Base-by-base conservation (phyloP, 1,140 invertebrate species). In the Stegodyphus mimosarum region DNA sequence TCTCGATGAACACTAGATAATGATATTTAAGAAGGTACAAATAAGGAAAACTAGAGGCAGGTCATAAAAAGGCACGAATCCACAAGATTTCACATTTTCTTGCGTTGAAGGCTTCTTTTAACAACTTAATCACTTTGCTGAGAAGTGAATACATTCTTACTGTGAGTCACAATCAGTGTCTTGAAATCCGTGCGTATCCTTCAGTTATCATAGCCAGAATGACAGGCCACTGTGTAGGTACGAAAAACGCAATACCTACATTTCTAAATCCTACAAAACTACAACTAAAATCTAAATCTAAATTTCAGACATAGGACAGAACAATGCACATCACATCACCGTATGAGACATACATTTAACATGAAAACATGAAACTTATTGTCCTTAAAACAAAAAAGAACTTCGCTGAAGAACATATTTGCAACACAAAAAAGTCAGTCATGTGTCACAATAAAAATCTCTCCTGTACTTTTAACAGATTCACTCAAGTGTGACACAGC, bases 51-150 rank as follows among this genome's bases (percentile, higher is more conserved):
- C 60, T 49, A 51, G 72, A 84, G 81, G 81, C 81, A 84, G 81
- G 81, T 84, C 73, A 49, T 76, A 84, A 84, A 84, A 84, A 84
- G 81, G 81, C 81, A 84, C 81, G 76, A 72, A 66, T 84, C 63
- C 81, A 70, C 81, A 84, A 75, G 81, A 80, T 70, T 79, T 79
- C 50, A 70, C 49, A n/a, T 70, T 52, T 50, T 79, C 77, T 79
- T 79, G 66, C 77, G 11, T 80, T 48, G 33, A 73, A 73, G 71
- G 71, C 71, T 73, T 55, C 18, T 73, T 50, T 51, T 60, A 10
- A 10, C 55, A 33, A 33, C 33, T 33, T 33, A 33, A 33, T 33
- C 33, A 33, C 33, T 33, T 33, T 33, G 33, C 33, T 33, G 33
- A 33, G 33, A 33, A 33, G 33, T 33, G 33, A 33, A 33, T 33